phyloP scores from a whole-genome alignment of 2,888 invertebrate genomes.

The Cheilosia impressa region DNA sequence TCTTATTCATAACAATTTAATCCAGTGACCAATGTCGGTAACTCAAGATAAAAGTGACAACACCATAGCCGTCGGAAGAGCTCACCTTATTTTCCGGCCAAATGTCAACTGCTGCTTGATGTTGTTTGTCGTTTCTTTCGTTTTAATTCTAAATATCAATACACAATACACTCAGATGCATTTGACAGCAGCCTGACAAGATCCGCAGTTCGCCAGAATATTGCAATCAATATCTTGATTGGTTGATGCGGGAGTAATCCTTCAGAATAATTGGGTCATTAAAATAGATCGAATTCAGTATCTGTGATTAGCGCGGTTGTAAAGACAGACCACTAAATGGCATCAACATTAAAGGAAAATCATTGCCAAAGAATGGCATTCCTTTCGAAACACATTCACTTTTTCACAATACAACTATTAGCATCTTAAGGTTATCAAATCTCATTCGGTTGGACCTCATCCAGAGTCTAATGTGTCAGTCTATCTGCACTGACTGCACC shows the following conservation, averaged over 20 bases:
- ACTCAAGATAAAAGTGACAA: constrained; percentile 37
- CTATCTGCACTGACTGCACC: constrained; percentile 38
- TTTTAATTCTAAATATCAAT: constrained; percentile 28
- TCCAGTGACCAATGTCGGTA: constrained; percentile 13
- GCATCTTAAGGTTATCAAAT: constrained; percentile 26
- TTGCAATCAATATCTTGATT: neutral
- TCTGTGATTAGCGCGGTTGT: neutral
- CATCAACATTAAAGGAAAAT: no score
- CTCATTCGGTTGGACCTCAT: constrained; percentile 25
- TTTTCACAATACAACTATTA: constrained; percentile 15
- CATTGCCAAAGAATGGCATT: no score
- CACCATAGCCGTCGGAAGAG: constrained; percentile 52
- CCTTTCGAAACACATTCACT: constrained; percentile 27
- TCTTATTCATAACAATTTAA: neutral
- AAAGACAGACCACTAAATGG: constrained; percentile 8
- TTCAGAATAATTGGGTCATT: constrained; percentile 11
- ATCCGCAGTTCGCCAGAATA: constrained; percentile 22
- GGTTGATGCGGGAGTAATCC: constrained; percentile 15
- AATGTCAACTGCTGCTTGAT: constrained; percentile 49
- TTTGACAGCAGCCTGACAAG: constrained; percentile 13
- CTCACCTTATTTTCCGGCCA: constrained; percentile 58
- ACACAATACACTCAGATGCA: constrained; percentile 27
- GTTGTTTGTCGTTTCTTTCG: neutral
- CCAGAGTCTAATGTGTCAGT: constrained; percentile 43
- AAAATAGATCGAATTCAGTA: neutral